These are phyloP conservation scores for Melanophora roralis DNA, from an alignment of 2,888 invertebrate species.

Conservation along the genomic window DNA sequence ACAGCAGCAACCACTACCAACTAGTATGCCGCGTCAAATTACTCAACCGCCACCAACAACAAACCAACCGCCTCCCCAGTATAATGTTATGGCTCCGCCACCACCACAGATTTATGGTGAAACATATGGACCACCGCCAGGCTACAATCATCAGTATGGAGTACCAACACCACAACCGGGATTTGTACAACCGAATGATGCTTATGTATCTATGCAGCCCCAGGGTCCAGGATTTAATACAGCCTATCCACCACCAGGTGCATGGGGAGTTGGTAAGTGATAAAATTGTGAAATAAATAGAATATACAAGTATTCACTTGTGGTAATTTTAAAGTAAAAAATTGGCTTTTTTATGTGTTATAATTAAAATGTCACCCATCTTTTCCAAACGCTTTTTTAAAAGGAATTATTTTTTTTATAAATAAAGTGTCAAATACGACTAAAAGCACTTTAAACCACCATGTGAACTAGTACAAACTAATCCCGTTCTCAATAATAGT, in stretches of 20 bases:
- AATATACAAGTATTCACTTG: too few relatives aligned
- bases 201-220: constrained; percentile 65
- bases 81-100: constrained; percentile 68
- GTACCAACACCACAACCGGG: constrained; percentile 67
- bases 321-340: too few relatives aligned
- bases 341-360: too few relatives aligned
- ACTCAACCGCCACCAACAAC: constrained; percentile 60
- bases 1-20: constrained; percentile 65
- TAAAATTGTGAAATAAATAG: too few relatives aligned
- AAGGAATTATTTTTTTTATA: too few relatives aligned
- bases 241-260: constrained; percentile 71
- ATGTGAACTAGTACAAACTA: too few relatives aligned
- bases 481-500: too few relatives aligned
- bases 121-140: constrained; percentile 66
- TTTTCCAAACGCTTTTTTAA: too few relatives aligned
- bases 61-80: constrained; percentile 64
- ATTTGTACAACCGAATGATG: constrained; percentile 66
- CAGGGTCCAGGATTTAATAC: constrained; percentile 69
- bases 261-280: constrained; percentile 70
- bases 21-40: constrained; percentile 57
- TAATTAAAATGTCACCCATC: too few relatives aligned
- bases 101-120: constrained; percentile 70
- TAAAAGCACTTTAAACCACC: too few relatives aligned
- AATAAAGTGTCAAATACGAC: too few relatives aligned
- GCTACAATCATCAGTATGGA: constrained; percentile 70